A percentile compares a stretch with the other conserved stretches of the same genome.
Conservation (phyloP, 2,113 vertebrate species). For the Leucopternis melanops region DNA sequence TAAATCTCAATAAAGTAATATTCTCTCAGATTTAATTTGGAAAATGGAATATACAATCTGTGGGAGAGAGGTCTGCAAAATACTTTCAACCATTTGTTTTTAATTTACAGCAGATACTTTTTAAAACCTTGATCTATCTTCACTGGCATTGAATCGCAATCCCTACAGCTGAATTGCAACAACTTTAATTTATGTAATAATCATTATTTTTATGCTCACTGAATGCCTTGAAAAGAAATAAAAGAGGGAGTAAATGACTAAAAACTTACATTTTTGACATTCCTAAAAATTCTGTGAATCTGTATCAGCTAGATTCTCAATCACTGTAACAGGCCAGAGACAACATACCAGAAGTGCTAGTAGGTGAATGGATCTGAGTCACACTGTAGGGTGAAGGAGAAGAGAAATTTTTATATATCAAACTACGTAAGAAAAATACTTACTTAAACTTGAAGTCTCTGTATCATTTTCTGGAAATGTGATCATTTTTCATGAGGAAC, state of each 20-base stretch:
- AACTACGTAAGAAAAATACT: neutral
- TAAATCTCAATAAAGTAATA: conserved; percentile 72
- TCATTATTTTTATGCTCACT: conserved; percentile 10
- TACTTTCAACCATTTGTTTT: conserved; percentile 60
- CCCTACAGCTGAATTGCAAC: conserved; percentile 50
- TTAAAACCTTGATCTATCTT: conserved; percentile 42
- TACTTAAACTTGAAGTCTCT: neutral
- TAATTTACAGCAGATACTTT: conserved; percentile 55
- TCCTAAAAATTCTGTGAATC: neutral
- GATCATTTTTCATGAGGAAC: neutral
- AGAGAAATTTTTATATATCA: neutral
- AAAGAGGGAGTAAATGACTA: neutral
- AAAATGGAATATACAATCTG: conserved; percentile 69
- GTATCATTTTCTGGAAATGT: neutral
- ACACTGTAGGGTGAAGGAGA: neutral
- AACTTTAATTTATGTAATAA: conserved; percentile 45
- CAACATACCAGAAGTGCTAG: neutral
- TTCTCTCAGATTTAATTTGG: conserved; percentile 70
- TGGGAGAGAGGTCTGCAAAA: conserved; percentile 60
- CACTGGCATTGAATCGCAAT: conserved; percentile 2
- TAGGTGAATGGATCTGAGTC: neutral
- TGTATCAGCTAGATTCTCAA: neutral
- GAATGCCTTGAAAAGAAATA: neutral
- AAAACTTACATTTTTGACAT: neutral
- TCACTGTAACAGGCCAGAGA: neutral